Evolutionary conservation across 2,888 invertebrate genomes (phyloP).

Genomic region (Neuroscelio doddi): DNA sequence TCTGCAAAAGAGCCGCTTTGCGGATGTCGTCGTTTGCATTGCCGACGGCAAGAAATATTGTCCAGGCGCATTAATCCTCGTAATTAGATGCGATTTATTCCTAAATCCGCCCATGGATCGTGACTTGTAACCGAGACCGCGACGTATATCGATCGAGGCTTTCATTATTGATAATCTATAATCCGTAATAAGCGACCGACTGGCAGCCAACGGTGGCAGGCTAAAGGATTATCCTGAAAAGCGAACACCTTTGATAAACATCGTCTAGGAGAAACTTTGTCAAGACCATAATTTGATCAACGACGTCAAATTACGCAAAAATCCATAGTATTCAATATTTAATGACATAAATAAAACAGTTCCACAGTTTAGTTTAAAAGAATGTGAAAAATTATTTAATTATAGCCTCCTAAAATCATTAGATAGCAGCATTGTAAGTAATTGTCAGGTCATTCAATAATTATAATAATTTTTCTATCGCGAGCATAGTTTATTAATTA

Average conservation of each 20-base stretch:
- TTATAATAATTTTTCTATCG: conserved; percentile 44
- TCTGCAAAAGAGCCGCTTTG: conserved; percentile 13
- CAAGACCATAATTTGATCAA: conserved; percentile 24
- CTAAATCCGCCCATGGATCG: conserved; percentile 41
- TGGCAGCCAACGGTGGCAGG: conserved; percentile 60
- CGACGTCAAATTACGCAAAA: too few relatives aligned
- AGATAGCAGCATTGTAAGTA: conserved; percentile 8
- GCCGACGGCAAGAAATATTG: conserved; percentile 55
- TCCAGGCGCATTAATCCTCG: conserved; percentile 63
- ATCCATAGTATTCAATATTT: too few relatives aligned
- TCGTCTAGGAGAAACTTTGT: conserved; percentile 32
- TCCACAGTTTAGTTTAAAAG: too few relatives aligned
- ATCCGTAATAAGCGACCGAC: conserved; percentile 63
- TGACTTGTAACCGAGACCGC: conserved; percentile 47
- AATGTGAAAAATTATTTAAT: too few relatives aligned
- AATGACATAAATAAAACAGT: too few relatives aligned
- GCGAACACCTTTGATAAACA: conserved; percentile 46
- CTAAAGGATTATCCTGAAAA: conserved; percentile 60
- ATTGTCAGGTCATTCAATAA: conserved; percentile 29
- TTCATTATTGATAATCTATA: conserved; percentile 71
- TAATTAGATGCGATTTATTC: conserved; percentile 70
- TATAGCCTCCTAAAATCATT: too few relatives aligned
- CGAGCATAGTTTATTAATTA: conserved; percentile 46
- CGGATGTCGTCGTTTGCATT: conserved; percentile 31
- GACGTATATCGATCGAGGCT: conserved; percentile 61